Evolutionary conservation across 1,140 invertebrate species (phyloP).

Genomic region (Harpegnathos saltator): DNA sequence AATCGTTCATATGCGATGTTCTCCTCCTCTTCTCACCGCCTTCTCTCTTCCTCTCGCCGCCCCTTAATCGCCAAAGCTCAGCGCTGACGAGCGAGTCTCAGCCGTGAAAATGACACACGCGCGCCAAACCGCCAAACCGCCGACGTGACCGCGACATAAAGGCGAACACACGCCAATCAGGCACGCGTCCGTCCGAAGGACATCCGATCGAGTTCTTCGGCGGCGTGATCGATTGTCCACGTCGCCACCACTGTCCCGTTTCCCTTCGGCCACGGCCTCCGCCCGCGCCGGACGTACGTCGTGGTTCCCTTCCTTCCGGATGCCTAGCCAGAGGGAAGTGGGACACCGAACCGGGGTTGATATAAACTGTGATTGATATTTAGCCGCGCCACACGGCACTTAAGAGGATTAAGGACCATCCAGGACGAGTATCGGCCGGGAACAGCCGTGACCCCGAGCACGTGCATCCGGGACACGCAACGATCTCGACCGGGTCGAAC

Average conservation of each 20-base stretch:
- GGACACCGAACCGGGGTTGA: constrained; percentile 55
- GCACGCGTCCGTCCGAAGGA: neutral
- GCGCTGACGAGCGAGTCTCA: too few species aligned
- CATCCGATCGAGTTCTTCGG: constrained; percentile 52
- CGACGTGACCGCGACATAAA: neutral
- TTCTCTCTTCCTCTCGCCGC: too few species aligned
- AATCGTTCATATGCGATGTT: too few species aligned
- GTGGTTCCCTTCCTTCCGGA: constrained; percentile 20
- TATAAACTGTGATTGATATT: constrained; percentile 84
- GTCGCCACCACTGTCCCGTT: neutral
- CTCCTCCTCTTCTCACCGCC: too few species aligned
- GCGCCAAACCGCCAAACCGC: too few species aligned
- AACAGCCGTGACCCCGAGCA: constrained; percentile 66
- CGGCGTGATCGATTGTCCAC: constrained; percentile 40
- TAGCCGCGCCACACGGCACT: constrained; percentile 82
- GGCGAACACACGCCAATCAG: too few species aligned
- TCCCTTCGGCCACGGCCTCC: neutral
- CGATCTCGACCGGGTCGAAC: constrained; percentile 33
- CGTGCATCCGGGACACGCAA: constrained; percentile 49
- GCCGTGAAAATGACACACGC: too few species aligned
- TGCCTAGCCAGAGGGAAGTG: constrained; percentile 43
- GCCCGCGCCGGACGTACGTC: neutral
- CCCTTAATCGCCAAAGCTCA: too few species aligned
- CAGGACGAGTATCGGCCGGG: constrained; percentile 76
- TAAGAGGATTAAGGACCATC: constrained; percentile 84